A percentile compares a stretch with the other conserved stretches of the same genome.
phyloP scores from a whole-genome alignment of 2,797 vertebrate species.

The Microcaecilia unicolor region DNA sequence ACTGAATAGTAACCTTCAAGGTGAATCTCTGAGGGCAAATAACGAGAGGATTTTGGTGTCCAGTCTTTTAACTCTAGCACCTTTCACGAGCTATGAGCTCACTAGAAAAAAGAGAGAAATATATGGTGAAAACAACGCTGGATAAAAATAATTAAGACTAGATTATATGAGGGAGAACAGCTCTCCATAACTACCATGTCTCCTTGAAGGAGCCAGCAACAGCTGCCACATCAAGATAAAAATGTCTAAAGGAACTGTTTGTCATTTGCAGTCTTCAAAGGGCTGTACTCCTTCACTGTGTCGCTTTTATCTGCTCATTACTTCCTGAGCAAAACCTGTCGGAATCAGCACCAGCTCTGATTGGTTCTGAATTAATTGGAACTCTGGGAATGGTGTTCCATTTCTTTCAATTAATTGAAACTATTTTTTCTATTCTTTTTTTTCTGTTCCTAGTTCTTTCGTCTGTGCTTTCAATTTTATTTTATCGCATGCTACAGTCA shows the following conservation, averaged over 20 bases:
- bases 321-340: constrained; percentile 20
- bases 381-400: constrained; percentile 27
- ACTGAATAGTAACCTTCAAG: too few species aligned
- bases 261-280: constrained; percentile 26
- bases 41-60: too few species aligned
- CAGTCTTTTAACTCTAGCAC: too few species aligned
- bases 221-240: not conserved
- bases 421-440: constrained; percentile 16
- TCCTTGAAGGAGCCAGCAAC: constrained; percentile 16
- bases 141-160: too few species aligned
- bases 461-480: not conserved
- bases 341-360: constrained; percentile 20
- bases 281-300: not conserved
- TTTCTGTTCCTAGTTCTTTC: constrained; percentile 7
- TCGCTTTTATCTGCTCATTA: constrained; percentile 35
- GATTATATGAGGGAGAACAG: too few species aligned
- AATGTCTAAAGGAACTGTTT: not conserved
- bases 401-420: constrained; percentile 35
- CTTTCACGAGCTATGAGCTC: too few species aligned
- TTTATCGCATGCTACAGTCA: constrained; percentile 27
- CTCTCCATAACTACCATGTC: too few species aligned
- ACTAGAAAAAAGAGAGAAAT: too few species aligned
- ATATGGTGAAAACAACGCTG: too few species aligned
- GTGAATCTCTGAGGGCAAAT: too few species aligned
- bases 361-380: constrained; percentile 16